Conservation (phyloP, 1,140 invertebrate species). For the Zaprionus camerounensis region DNA sequence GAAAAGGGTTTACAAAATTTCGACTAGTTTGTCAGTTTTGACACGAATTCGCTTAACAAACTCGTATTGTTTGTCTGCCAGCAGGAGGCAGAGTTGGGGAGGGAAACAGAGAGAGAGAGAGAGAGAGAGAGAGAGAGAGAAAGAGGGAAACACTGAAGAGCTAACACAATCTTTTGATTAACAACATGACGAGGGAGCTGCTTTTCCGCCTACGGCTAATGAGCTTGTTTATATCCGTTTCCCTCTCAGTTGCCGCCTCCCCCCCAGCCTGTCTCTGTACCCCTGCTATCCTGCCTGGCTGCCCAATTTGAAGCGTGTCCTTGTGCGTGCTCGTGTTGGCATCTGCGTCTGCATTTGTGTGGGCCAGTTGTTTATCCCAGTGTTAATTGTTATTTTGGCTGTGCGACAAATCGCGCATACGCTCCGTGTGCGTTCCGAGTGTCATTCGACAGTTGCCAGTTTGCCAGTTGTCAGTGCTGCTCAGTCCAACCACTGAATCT, state of each 20-base stretch:
- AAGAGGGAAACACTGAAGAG: not conserved
- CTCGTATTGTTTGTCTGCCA: constrained; percentile 1
- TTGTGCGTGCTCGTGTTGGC: not conserved
- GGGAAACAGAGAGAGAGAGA: not conserved
- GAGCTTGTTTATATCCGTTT: constrained; percentile 59
- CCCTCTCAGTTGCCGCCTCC: constrained; percentile 5
- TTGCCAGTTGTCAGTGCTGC: constrained; percentile 26
- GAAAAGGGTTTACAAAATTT: constrained; percentile 12
- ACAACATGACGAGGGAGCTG: constrained; percentile 18
- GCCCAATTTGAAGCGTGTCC: not conserved
- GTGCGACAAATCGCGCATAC: constrained; percentile 40
- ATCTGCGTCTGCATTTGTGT: constrained; percentile 3
- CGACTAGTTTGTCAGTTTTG: constrained; percentile 30
- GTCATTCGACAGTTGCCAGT: constrained; percentile 37
- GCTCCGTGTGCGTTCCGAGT: constrained; percentile 30
- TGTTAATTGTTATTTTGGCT: constrained; percentile 42
- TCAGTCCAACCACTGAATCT: not conserved
- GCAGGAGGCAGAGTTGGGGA: not conserved
- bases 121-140: not conserved
- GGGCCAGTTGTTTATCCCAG: constrained; percentile 19
- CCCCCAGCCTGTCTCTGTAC: not conserved
- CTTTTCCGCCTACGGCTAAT: constrained; percentile 44
- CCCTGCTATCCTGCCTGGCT: not conserved
- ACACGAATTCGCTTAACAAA: constrained; percentile 31
- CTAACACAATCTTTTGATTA: constrained; percentile 39